These are phyloP conservation scores for Pyrgilauda ruficollis DNA, from an alignment of 2,113 vertebrate species.

Conservation along the genomic window DNA sequence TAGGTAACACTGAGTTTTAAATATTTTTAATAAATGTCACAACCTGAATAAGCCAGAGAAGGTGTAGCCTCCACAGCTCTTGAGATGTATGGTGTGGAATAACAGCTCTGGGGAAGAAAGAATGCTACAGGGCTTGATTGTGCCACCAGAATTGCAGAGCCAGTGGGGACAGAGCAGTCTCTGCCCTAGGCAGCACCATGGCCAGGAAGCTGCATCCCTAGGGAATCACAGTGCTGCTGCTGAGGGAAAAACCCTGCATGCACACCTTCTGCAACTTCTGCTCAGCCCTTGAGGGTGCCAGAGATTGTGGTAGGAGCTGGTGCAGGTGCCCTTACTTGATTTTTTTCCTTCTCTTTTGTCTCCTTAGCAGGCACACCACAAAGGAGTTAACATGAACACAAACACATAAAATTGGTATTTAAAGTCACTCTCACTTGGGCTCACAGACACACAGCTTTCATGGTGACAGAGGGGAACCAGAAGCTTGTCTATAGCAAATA, in stretches of 20 bases:
- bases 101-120: neutral
- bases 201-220: neutral
- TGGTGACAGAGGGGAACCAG: accelerated
- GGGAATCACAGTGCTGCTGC: too few species aligned
- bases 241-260: neutral
- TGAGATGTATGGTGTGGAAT: neutral
- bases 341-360: neutral
- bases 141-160: neutral
- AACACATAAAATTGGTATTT: neutral
- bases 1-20: neutral
- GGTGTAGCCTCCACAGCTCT: neutral
- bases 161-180: neutral
- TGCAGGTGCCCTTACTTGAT: neutral
- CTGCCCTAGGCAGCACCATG: neutral
- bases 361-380: neutral
- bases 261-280: neutral
- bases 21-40: neutral
- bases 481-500: neutral
- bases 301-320: neutral
- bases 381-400: neutral
- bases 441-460: neutral
- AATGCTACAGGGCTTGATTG: too few species aligned
- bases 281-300: neutral
- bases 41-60: neutral
- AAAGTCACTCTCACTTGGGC: neutral